phyloP scores from a whole-genome alignment of 2,113 vertebrate genomes.

The Tonatia bakeri region DNA sequence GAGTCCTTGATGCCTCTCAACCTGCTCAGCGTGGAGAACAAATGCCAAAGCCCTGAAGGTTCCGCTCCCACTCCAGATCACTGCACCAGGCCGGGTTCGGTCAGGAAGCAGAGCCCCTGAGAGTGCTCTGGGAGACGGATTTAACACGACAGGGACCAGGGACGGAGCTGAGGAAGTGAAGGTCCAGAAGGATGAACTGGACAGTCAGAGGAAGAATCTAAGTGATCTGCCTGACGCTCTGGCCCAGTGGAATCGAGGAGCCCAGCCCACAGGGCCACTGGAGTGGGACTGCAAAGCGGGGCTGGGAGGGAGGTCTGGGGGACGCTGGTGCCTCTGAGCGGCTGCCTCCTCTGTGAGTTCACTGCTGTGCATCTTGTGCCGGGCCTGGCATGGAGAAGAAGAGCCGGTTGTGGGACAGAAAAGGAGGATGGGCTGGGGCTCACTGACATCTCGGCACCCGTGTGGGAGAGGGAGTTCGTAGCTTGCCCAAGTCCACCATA shows the following conservation, averaged over 20 bases:
- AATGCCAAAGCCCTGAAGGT: background rate
- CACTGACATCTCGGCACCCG: background rate
- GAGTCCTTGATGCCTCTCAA: no score
- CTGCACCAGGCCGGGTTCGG: fast-evolving
- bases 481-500: background rate
- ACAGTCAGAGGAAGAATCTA: background rate
- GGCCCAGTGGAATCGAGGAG: background rate
- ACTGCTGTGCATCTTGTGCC: background rate
- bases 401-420: no score
- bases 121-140: background rate
- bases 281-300: background rate
- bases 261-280: background rate
- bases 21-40: background rate
- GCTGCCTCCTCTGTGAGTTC: background rate
- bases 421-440: background rate
- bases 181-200: background rate
- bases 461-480: background rate
- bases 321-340: background rate
- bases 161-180: background rate
- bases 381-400: background rate
- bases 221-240: background rate
- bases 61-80: fast-evolving
- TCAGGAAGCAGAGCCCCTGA: background rate
- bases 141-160: no score
- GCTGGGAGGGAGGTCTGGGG: fast-evolving